Evolutionary conservation across 2,797 vertebrate genomes (phyloP), one percentile per base, ranked within the genome.

Genomic region (Acipenser ruthenus): DNA sequence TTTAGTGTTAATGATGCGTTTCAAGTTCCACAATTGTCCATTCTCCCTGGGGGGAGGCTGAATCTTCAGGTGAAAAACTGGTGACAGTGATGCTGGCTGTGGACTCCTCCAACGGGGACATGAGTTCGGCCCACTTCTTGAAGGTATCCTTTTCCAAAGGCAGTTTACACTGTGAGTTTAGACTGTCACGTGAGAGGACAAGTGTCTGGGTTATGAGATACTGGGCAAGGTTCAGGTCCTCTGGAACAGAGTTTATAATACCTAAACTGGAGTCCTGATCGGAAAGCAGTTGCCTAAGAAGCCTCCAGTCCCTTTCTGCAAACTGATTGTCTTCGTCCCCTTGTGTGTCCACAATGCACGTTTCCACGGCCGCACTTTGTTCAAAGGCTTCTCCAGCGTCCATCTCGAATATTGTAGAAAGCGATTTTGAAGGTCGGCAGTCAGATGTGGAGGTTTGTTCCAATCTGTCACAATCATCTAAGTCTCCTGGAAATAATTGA

Each of bases 401-500:
- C 94, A 91, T 89, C 91, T 98, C 95, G 80, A 93, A 95, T 87
- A 98, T 94, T 85, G 96, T 97, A 89, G 95, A 98, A 78, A 98
- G 93, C 88, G 90, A 89, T 92, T 97, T 96, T 89, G 97, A 89
- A 78, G 94, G 93, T 69, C 92, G 93, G 72, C 89, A 93, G 71
- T 96, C 94, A 95, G 86, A 94, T 83, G 91, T 91, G 93, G 89
- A 88, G 94, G 80, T 93, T 94, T 96, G 94, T 93, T 94, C 93
- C 94, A 93, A 82, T 94, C 91, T 94, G 88, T 95, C 95, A 96
- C 93, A 95, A 95, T 90, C 94, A 91, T 93, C 89, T 95, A 93
- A 93, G 93, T 97, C 88, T 89, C 97, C 97, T 99, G 88, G 95
- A 96, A 99, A 94, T 93, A 96, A 98, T 98, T 93, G 91, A 99